Conservation (phyloP, 2,888 invertebrate genomes). For the Troides oblongomaculatus region DNA sequence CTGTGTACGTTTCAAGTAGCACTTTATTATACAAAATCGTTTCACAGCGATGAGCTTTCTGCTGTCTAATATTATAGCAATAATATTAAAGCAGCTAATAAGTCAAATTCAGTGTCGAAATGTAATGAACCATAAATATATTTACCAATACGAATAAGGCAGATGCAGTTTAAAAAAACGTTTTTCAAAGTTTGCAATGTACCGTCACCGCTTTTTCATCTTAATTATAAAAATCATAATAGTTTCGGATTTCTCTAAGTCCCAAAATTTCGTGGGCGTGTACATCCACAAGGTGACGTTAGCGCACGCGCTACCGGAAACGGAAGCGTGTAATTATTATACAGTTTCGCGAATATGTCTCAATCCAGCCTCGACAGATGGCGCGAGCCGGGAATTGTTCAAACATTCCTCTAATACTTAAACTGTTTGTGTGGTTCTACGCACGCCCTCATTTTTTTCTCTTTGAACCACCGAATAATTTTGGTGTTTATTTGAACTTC, state of each 20-base stretch:
- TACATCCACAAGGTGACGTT: constrained; percentile 43
- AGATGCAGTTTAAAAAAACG: neutral
- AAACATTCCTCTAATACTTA: constrained; percentile 65
- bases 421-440: constrained; percentile 59
- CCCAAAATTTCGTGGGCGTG: constrained; percentile 59
- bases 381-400: constrained; percentile 62
- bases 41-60: too few relatives aligned
- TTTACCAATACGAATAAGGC: neutral
- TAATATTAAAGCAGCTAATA: too few relatives aligned
- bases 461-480: neutral
- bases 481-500: neutral
- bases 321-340: constrained; percentile 74
- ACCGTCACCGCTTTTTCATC: neutral
- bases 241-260: constrained; percentile 61
- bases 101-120: neutral
- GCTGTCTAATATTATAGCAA: too few relatives aligned
- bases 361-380: constrained; percentile 71
- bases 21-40: neutral
- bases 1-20: neutral
- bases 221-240: constrained; percentile 30
- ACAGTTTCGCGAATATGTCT: constrained; percentile 77
- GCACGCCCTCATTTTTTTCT: constrained; percentile 54
- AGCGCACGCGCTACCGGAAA: constrained; percentile 75
- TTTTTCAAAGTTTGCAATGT: neutral
- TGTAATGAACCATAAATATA: neutral